These are phyloP conservation scores for Hyalella azteca DNA, from an alignment of 2,888 invertebrate species.

Conservation along the genomic window DNA sequence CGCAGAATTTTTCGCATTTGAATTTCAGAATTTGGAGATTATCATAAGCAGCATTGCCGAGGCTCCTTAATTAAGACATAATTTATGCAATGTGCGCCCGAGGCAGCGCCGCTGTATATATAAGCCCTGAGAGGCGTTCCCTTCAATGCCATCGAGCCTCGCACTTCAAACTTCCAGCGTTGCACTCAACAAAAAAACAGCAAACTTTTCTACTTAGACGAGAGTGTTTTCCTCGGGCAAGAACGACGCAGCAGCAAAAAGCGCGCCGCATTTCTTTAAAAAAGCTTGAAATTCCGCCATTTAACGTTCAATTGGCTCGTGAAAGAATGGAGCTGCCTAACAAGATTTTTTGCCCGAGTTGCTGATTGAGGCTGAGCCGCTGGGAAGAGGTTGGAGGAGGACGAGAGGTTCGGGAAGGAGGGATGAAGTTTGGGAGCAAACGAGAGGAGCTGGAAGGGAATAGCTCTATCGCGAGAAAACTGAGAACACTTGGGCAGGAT, in stretches of 20 bases:
- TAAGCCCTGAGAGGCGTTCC: neutral
- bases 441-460: conserved; percentile 16
- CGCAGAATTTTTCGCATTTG: conserved; percentile 13
- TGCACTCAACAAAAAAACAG: neutral
- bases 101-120: neutral
- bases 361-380: conserved; percentile 31
- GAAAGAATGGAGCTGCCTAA: conserved; percentile 34
- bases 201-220: conserved; percentile 30
- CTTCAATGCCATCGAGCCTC: conserved; percentile 13
- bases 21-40: conserved; percentile 16
- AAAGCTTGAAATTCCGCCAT: conserved; percentile 26
- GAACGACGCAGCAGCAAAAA: conserved; percentile 19
- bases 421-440: neutral
- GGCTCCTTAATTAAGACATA: conserved; percentile 8
- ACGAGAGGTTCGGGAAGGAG: neutral
- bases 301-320: conserved; percentile 32
- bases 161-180: conserved; percentile 30
- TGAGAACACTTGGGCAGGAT: neutral
- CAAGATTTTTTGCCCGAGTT: conserved; percentile 21
- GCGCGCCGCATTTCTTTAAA: conserved; percentile 32
- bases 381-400: neutral
- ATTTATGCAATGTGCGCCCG: conserved; percentile 13
- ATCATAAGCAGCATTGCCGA: conserved; percentile 1
- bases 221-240: conserved; percentile 9
- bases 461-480: conserved; percentile 8